Evolutionary conservation across 2,113 vertebrate species (phyloP), one percentile per base, ranked within the genome.

Genomic region (Penelope pileata): DNA sequence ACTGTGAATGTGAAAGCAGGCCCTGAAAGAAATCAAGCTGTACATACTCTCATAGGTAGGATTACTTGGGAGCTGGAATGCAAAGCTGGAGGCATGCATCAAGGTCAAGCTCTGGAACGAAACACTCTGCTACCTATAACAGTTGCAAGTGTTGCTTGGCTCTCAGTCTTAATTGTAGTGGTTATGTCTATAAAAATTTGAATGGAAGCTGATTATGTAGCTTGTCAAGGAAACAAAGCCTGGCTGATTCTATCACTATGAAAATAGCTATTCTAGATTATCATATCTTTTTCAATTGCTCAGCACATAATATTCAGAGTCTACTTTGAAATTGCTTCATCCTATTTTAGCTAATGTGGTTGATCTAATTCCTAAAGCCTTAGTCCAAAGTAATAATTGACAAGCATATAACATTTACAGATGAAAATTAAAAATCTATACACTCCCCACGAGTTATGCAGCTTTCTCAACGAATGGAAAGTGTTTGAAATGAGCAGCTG

Each of bases 381-480:
- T 66, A 68, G 67, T 79, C 45, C 47, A 77, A 93, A 89, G 56
- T 84, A 34, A 16, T 48, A 95, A 86, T 67, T 89, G 83, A 91
- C 81, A 90, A 23, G 19, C 76, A 78, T 67, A 68, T 17, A 80
- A 27, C n/a, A 88, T 70, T 91, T 94, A 83, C 30, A 88, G 53
- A 34, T 94, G 76, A 93, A 96, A 95, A 93, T 83, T 76, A 85
- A 90, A 96, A 96, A 94, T 89, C 90, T 69, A 76, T 86, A 50
- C 12, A 69, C 11, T 48, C 32, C 40, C n/a, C 5, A 1, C 34
- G 76, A 94, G 45, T 74, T 23, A 89, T 56, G 51, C 53, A 66
- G 27, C 53, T 90, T 96, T 86, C 38, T 54, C 77, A 51, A 13
- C 69, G 82, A 86, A 91, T 56, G 47, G 86, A 79, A 66, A 40